phyloP scores from a whole-genome alignment of 1,140 invertebrate species.

The Brachionus asplanchnoidis region DNA sequence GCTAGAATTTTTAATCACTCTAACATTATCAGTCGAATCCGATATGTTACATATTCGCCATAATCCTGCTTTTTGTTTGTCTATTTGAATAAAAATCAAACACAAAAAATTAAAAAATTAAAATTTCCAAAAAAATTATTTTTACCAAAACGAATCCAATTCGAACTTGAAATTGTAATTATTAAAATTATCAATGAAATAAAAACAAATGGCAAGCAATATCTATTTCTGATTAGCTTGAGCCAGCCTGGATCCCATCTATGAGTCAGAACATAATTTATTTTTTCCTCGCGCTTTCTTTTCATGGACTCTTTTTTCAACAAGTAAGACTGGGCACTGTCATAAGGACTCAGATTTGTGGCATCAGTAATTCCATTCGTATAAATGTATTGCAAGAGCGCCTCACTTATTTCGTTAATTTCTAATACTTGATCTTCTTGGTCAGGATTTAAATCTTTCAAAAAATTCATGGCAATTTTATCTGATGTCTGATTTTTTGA shows the following conservation, averaged over 20 bases:
- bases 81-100: background rate
- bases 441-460: background rate
- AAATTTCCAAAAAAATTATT: background rate
- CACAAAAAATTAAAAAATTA: background rate
- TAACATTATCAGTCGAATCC: background rate
- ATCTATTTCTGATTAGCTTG: background rate
- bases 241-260: conserved; percentile 38
- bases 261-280: conserved; percentile 6
- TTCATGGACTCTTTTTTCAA: conserved; percentile 31
- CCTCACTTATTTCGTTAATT: conserved; percentile 16
- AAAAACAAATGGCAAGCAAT: conserved; percentile 29
- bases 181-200: background rate
- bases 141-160: conserved; percentile 12
- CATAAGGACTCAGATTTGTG: background rate
- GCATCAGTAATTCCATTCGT: background rate
- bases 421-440: background rate
- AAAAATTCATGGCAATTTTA: background rate
- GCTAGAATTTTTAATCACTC: background rate
- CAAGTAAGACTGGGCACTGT: background rate
- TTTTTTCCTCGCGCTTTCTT: background rate
- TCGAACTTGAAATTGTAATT: background rate
- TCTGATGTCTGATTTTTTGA: background rate
- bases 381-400: conserved; percentile 5
- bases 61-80: conserved; percentile 4
- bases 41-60: conserved; percentile 30